A percentile compares a stretch with the other conserved stretches of the same genome.
phyloP scores from a whole-genome alignment of 35 echinoderm and acorn worm genomes.

The Patiria miniata region DNA sequence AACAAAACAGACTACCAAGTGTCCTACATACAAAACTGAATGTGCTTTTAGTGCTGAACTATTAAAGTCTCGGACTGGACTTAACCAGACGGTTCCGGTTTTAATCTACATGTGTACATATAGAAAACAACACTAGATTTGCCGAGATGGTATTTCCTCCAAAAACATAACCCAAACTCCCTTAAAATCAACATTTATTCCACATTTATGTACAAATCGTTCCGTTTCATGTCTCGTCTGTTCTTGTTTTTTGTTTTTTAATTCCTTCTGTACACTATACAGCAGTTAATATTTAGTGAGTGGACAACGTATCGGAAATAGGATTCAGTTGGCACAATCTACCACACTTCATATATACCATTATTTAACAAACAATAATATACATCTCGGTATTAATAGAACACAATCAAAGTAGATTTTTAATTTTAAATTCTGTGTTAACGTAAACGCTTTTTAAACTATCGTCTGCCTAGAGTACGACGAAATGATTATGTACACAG shows the following conservation, averaged over 20 bases:
- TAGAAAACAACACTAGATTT: neutral
- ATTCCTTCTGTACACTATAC: constrained; percentile 23
- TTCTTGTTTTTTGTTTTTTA: neutral
- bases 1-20: too few species aligned
- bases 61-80: neutral
- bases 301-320: neutral
- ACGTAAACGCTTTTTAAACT: too few species aligned
- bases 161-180: neutral
- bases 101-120: neutral
- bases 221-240: neutral
- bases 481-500: too few species aligned
- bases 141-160: neutral
- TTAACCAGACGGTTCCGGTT: neutral
- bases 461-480: too few species aligned
- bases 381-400: constrained; percentile 9
- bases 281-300: neutral
- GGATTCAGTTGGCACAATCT: constrained; percentile 13
- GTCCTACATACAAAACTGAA: too few species aligned
- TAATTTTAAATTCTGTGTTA: too few species aligned
- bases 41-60: too few species aligned
- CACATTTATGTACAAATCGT: constrained; percentile 4
- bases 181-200: neutral
- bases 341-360: neutral
- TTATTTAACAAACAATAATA: constrained; percentile 26
- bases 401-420: constrained; percentile 21